These are phyloP conservation scores for Autographa gamma DNA, from an alignment of 2,888 invertebrate genomes.

Conservation along the genomic window DNA sequence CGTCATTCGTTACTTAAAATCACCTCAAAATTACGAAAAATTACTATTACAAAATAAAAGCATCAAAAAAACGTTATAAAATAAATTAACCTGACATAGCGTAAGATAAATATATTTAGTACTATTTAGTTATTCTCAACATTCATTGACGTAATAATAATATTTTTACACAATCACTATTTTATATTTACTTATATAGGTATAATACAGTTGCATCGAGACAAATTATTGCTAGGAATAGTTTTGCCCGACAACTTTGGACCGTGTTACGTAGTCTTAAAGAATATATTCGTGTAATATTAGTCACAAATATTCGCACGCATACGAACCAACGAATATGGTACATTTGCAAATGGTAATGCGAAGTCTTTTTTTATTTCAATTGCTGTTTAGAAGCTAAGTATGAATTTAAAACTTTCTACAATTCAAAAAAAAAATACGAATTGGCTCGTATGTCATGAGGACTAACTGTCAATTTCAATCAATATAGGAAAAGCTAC, in stretches of 20 bases:
- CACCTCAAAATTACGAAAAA: not conserved
- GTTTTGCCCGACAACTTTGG: constrained; percentile 48
- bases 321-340: too few relatives aligned
- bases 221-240: constrained; percentile 61
- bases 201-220: constrained; percentile 50
- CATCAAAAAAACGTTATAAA: not conserved
- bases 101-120: constrained; percentile 16
- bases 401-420: too few relatives aligned
- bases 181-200: constrained; percentile 4
- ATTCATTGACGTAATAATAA: constrained; percentile 17
- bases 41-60: not conserved
- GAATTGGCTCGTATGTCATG: too few relatives aligned
- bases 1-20: not conserved
- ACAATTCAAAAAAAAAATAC: too few relatives aligned
- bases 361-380: too few relatives aligned
- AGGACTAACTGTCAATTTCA: too few relatives aligned
- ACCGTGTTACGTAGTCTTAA: not conserved
- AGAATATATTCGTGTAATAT: not conserved
- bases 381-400: too few relatives aligned
- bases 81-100: not conserved
- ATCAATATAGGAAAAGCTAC: too few relatives aligned
- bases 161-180: constrained; percentile 32
- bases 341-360: too few relatives aligned
- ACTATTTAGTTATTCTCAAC: not conserved
- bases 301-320: too few relatives aligned